Base-by-base conservation (phyloP, 2,888 invertebrate species). In the Tribolium freemani region DNA sequence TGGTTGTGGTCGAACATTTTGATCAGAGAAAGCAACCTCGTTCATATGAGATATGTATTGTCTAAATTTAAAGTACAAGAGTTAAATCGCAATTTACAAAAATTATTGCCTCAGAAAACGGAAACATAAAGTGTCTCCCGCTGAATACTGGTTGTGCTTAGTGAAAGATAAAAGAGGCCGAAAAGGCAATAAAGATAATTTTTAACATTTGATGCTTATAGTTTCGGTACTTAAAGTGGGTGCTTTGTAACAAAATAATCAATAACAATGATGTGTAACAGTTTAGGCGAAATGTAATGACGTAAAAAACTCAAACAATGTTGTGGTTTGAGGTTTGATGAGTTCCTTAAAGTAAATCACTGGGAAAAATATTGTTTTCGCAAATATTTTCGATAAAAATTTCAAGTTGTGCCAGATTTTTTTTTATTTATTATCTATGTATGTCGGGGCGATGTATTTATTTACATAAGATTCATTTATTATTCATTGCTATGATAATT, bases 151-250 rank as follows among this genome's bases (percentile, higher is more conserved):
- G 38, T 10, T 21, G 45, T 58, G 58, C 56, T 56, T 38, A 45
- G 13, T 58, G 58, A 58, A 45, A 58, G 58, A 58, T 58, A 16
- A 57, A 57, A 21, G 58, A 38, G 21, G 9, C 58, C 44, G 58
- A 58, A 58, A 58, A 21, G 5, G 20, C 10, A 58, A 30, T 58
- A 58, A 58, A 58, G 58, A 58, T 58, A 58, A 58, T 58, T 58
- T 57, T 16, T 57, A 26, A 26, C 26, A 26, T 26, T 5, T 38
- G 38, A n/a, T 38, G 16, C 16, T 16, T 16, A 16, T n/a, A 16
- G 16, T 16, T 16, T 16, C 9, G 8, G 38, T n/a, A 6, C 31
- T 38, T 38, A 38, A 38, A 38, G 5, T 2, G 31, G 8, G n/a
- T 38, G 38, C 8, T 38, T 38, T 38, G 9, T n/a, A 9, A 38